Evolutionary conservation across 1,140 invertebrate species (phyloP), one percentile per base, ranked within the genome.

Genomic region (Brachystomella parvula): DNA sequence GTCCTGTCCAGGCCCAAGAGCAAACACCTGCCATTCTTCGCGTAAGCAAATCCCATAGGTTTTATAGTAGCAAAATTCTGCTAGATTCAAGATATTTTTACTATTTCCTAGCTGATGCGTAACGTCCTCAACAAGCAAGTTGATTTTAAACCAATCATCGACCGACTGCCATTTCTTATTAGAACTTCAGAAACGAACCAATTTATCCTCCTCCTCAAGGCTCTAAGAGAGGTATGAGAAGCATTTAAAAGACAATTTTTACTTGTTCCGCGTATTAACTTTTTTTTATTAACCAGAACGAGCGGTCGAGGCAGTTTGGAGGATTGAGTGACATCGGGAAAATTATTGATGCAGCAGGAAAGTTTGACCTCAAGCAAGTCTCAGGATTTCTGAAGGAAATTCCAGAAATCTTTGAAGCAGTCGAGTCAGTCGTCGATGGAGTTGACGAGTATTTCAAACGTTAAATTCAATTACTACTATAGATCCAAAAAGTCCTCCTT

Each of bases 151-250:
- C 69, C 69, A 32, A 67, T 73, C 6, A 69, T 73, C 0, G 47
- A 73, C 30, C 61, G 65, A 32, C 53, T 73, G 15, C 72, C 72
- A 9, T 71, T 71, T 31, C 47, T 73, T 9, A 32, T 69, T 2
- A 26, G 69, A 26, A 67, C 69, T 49, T 61, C 30, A 21, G 72
- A 73, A 47, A 73, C 72, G 2, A 69, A 73, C 33, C 69, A 70
- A 35, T 73, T 73, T 44, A 67, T 73, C 21, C 35, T 26, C 17
- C 24, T 73, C 15, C 47, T 73, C 2, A 69, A 63, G 28, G 64
- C 31, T 32, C 24, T 73, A 6, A 57, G 65, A 56, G 72, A 73
- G 39, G 72, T 73, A 64, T 57, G 47, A 15, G 2, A 56, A 26
- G 17, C 6, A 12, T 62, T 56, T 47, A 15, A 15, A 57, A 19